phyloP scores from a whole-genome alignment of 2,888 invertebrate genomes.

The Clostera curtula region DNA sequence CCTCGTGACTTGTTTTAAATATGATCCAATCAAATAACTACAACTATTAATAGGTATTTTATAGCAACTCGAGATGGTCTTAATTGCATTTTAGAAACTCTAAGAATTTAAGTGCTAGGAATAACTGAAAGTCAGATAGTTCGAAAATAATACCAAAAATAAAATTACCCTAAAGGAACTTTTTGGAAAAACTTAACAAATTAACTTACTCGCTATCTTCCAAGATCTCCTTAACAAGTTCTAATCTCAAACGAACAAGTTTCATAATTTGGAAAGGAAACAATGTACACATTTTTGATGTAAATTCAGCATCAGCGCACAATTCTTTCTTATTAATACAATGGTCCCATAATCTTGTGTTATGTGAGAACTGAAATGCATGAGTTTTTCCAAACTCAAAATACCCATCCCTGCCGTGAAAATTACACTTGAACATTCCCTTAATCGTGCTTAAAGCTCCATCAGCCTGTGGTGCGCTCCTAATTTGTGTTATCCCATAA shows the following conservation, averaged over 20 bases:
- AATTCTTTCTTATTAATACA: constrained; percentile 77
- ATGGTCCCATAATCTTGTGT: constrained; percentile 87
- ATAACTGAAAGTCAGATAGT: too few species aligned
- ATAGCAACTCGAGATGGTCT: too few species aligned
- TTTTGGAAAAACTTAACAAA: background rate
- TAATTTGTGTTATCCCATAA: constrained; percentile 87
- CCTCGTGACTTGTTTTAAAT: too few species aligned
- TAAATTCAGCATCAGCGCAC: constrained; percentile 76
- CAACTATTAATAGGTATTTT: too few species aligned
- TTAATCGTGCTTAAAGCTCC: constrained; percentile 80
- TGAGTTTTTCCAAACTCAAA: constrained; percentile 85
- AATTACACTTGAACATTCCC: constrained; percentile 85
- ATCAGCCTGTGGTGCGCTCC: constrained; percentile 81
- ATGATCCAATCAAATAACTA: too few species aligned
- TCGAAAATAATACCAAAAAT: too few species aligned
- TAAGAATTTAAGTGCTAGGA: too few species aligned
- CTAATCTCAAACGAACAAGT: constrained; percentile 84
- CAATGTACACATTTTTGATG: constrained; percentile 84
- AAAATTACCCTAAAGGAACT: too few species aligned
- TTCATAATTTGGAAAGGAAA: constrained; percentile 95
- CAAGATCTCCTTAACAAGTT: constrained; percentile 81
- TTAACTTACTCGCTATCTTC: constrained; percentile 81
- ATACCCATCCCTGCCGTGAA: constrained; percentile 82
- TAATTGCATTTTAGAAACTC: too few species aligned
- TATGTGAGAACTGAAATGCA: constrained; percentile 88